Percentiles rank a stretch among this genome's conserved stretches.
These are phyloP conservation scores for Sceloporus undulatus DNA, from an alignment of 2,113 vertebrate species.

Conservation along the genomic window DNA sequence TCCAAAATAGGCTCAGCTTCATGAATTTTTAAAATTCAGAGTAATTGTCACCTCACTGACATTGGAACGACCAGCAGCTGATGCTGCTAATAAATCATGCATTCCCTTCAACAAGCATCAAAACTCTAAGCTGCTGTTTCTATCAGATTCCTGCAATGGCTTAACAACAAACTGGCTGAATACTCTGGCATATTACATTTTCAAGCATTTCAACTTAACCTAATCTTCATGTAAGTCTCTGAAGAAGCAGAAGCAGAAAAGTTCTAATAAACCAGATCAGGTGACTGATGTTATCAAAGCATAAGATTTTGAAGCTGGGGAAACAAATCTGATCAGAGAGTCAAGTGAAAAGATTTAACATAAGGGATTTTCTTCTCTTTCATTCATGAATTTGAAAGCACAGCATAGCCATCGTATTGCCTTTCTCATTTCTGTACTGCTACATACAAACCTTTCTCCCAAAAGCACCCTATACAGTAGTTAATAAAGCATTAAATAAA, in stretches of 20 bases:
- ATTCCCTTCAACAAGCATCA: not conserved
- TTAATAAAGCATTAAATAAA: not conserved
- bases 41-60: too few relatives aligned
- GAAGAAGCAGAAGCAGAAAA: not conserved
- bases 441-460: not conserved
- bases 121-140: not conserved
- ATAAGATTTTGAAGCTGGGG: not conserved
- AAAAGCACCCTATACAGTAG: not conserved
- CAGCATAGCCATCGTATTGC: not conserved
- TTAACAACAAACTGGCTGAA: not conserved
- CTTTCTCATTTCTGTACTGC: not conserved
- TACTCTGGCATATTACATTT: not conserved
- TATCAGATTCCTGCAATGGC: not conserved
- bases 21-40: too few relatives aligned
- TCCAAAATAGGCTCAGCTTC: too few relatives aligned
- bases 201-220: not conserved
- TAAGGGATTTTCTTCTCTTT: not conserved
- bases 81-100: not conserved
- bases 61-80: too few relatives aligned
- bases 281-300: not conserved
- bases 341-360: not conserved
- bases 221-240: not conserved
- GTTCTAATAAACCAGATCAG: not conserved
- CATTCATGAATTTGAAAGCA: not conserved
- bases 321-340: not conserved